Base-by-base conservation (phyloP, 2,797 vertebrate species). In the Rhinogobio ventralis region DNA sequence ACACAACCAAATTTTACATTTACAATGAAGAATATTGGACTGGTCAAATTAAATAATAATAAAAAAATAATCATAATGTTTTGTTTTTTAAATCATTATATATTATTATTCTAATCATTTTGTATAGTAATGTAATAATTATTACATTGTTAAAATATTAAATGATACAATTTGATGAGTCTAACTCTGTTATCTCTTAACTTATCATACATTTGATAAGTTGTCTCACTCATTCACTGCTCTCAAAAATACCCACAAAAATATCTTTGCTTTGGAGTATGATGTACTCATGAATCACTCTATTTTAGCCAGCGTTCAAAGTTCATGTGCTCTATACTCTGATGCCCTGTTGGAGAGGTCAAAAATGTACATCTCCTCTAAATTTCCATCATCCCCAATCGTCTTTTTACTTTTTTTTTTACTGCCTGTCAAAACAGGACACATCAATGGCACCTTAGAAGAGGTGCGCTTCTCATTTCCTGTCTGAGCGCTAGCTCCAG, bases 371-470 rank as follows among this genome's bases (percentile, higher is more conserved):
- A 78, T 73, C 77, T n/a, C 14, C 53, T 78, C 69, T 36, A 62
- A 77, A 66, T 45, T 76, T 78, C 77, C 67, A 81, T 74, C 67
- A 69, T 64, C n/a, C n/a, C 55, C 57, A 25, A 53, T 78, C 42
- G 64, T 45, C 42, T 66, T 79, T 85, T 73, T 33, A 8, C 49
- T 66, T 20, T 74, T 51, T 36, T 78, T 67, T 77, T 85, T 45
- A 64, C 78, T 28, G 53, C n/a, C 87, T 89, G 85, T 85, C 86
- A 89, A 86, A 84, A 84, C 68, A 86, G 30, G 23, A 81, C 85
- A 77, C 64, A 83, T 88, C 85, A 89, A 78, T 64, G 45, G 45
- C 83, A 81, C 33, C 46, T 79, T 33, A 49, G 81, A 79, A 72
- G 39, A 75, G 15, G 25, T 25, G 20, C 28, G 17, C 79, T 46